Percentiles rank a stretch among this genome's conserved stretches.
Conservation (phyloP, 2,797 vertebrate species). For the Acropternis orthonyx region DNA sequence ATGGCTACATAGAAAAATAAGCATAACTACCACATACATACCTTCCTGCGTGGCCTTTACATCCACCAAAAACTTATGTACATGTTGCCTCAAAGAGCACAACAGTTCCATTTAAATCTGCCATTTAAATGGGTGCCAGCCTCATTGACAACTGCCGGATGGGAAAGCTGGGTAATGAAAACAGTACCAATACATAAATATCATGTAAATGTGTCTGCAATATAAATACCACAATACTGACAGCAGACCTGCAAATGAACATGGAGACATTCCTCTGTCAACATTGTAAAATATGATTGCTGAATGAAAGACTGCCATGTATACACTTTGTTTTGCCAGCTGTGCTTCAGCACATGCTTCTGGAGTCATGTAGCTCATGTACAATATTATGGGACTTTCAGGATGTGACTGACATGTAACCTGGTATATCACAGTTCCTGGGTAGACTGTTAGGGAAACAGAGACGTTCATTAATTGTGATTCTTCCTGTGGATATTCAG, state of each 20-base stretch:
- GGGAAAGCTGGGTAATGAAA: neutral
- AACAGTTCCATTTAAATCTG: neutral
- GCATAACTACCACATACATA: neutral
- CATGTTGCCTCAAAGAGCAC: neutral
- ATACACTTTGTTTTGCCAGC: neutral
- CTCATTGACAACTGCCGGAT: neutral
- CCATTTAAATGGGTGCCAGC: accelerated
- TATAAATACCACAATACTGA: neutral
- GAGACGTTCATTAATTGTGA: neutral
- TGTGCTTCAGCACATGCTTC: neutral
- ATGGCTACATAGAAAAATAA: neutral
- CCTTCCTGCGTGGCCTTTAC: neutral
- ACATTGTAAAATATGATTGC: neutral
- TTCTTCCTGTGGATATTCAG: neutral
- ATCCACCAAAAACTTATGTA: neutral
- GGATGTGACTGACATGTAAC: neutral
- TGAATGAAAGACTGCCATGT: accelerated
- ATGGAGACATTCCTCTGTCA: neutral
- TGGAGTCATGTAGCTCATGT: neutral
- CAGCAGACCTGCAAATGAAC: neutral
- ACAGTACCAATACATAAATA: neutral
- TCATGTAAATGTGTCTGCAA: neutral
- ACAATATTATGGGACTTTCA: neutral
- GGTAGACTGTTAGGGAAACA: neutral
- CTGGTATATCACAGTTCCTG: neutral